Evolutionary conservation across 92 coral and sea anemone genomes (phyloP), one percentile per base, ranked within the genome.

Genomic region (Palythoa grandis): DNA sequence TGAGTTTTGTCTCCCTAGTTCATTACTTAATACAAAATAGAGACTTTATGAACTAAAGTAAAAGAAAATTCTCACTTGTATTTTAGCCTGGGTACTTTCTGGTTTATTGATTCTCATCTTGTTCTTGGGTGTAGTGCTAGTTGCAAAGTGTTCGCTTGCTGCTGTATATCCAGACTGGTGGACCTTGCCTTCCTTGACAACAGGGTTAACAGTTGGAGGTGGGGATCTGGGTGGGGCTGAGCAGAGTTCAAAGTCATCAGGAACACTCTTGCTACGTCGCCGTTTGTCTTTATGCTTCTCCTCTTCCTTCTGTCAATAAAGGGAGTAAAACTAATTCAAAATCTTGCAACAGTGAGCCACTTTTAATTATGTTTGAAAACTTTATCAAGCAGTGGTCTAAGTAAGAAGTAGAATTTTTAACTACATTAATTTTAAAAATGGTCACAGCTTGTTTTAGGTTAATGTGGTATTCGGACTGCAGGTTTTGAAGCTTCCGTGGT

Each of bases 71-170:
- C 20, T 82, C 69, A 93, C 96, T 84, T 93, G 92, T 54, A 93
- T 90, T 20, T 39, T 75, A 17, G 92, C 95, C 58, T 93, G 93
- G 11, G 79, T 82, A 58, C 85, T 86, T 69, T 53, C 88, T 50
- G 97, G 97, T 86, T 89, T 78, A 76, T 86, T 83, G 13, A 16
- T 22, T 16, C 73, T 53, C 6, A 40, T 63, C 71, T 77, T 77
- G 83, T 79, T 86, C 78, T 86, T 85, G 47, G 92, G 89, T 13
- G 89, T 83, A 19, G 90, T 90, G 78, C 92, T 90, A 22, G 98
- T 91, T 3, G 98, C 98, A 84, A 94, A 96, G 71, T 92, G 93
- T 43, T 96, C 98, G 90, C 93, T 93, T 11, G 91, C 61, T 10
- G 72, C 80, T 22, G 87, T 73, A 90, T 96, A 96, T 38, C 98